Evolutionary conservation across 2,113 vertebrate species (phyloP).

Genomic region (Steatornis caripensis): DNA sequence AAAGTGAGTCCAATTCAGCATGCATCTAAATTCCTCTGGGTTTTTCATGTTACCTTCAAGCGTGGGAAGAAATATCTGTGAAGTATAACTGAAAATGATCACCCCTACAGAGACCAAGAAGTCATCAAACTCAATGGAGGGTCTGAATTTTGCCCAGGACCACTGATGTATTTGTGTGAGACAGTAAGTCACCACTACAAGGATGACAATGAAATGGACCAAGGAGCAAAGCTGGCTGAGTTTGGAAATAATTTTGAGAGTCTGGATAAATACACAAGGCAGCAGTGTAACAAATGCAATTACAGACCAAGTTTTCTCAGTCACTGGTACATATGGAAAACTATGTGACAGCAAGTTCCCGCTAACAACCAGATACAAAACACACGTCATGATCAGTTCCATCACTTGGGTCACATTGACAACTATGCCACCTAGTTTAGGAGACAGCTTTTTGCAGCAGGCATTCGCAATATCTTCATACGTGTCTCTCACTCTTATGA

Average conservation of each 20-base stretch:
- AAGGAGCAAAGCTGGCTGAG: constrained; percentile 80
- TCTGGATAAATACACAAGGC: constrained; percentile 78
- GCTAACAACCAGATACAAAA: constrained; percentile 78
- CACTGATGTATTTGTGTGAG: constrained; percentile 71
- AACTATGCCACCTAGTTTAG: constrained; percentile 66
- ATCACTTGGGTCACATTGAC: constrained; percentile 70
- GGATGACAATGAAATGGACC: constrained; percentile 78
- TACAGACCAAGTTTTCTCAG: constrained; percentile 71
- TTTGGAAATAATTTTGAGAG: constrained; percentile 76
- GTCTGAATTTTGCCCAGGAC: constrained; percentile 72
- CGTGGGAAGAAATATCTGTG: constrained; percentile 81
- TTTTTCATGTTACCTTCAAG: constrained; percentile 80
- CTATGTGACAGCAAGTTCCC: constrained; percentile 76
- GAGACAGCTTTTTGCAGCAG: constrained; percentile 69
- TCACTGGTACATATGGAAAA: constrained; percentile 63
- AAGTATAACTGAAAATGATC: constrained; percentile 88
- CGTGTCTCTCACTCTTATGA: constrained; percentile 69
- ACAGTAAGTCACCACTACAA: constrained; percentile 77
- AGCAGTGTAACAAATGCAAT: constrained; percentile 71
- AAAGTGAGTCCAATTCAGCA: constrained; percentile 79
- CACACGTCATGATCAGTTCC: constrained; percentile 85
- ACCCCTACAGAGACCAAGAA: constrained; percentile 79
- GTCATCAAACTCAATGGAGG: constrained; percentile 74
- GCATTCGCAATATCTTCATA: constrained; percentile 77
- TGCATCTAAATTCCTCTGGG: constrained; percentile 65